Evolutionary conservation across 2,797 vertebrate genomes (phyloP).

Genomic region (Sciurus carolinensis): DNA sequence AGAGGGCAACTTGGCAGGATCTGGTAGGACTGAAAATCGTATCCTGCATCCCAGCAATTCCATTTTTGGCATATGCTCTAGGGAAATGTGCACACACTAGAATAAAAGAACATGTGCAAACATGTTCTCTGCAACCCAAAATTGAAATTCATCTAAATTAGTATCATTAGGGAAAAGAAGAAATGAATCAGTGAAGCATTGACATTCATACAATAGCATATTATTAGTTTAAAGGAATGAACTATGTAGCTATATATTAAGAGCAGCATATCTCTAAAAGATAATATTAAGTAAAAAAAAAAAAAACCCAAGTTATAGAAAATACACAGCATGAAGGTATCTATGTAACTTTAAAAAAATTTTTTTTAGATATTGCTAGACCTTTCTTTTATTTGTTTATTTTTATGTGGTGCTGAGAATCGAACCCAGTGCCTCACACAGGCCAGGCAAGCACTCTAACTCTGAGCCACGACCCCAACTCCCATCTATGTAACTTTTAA

Average conservation of each 20-base stretch:
- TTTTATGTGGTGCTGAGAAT: too few relatives aligned
- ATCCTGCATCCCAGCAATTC: neutral
- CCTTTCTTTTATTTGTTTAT: too few relatives aligned
- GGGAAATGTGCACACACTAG: slow-evolving; percentile 26
- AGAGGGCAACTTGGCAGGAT: slow-evolving; percentile 52
- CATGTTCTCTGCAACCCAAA: neutral
- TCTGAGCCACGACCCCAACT: too few relatives aligned
- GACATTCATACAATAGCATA: neutral
- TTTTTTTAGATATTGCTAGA: too few relatives aligned
- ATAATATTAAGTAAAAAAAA: neutral
- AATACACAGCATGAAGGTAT: neutral
- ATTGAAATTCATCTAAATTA: neutral
- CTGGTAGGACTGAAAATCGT: neutral
- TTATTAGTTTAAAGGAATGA: neutral
- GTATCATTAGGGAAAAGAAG: neutral
- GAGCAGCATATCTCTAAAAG: neutral
- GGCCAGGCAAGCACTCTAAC: too few relatives aligned
- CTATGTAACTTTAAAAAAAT: neutral
- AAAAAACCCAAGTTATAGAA: neutral
- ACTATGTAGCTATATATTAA: neutral
- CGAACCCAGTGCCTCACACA: too few relatives aligned
- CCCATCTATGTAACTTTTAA: neutral
- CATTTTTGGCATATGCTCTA: slow-evolving; percentile 13
- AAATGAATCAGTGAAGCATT: slow-evolving; percentile 10
- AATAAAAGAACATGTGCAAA: slow-evolving; percentile 1